Base-by-base conservation (phyloP, 2,888 invertebrate genomes). In the Uloborus plumipes region DNA sequence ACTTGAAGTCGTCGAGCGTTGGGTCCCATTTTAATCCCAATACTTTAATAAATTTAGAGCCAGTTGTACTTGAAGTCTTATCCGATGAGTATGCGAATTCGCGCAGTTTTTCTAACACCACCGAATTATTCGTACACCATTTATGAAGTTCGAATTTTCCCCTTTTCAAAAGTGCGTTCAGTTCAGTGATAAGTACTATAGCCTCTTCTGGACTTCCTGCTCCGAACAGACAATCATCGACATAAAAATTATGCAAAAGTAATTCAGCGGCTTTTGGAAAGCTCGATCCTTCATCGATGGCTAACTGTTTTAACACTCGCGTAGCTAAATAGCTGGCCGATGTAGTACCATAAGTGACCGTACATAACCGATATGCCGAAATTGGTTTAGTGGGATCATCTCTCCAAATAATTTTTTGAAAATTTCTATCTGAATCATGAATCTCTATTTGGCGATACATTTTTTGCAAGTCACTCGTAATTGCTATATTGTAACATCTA, bases 391-490 rank as follows among this genome's bases (percentile, higher is more conserved):
- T 49, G 7, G 39, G 1, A 47, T 15, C n/a, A 15, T 20, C 6
- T 20, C 61, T 59, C 72, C 72, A 72, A 9, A 72, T 7, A 3
- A 62, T 62, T 14, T 50, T 16, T 20, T 72, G 72, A 18, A 31
- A 20, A 6, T 72, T 18, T 13, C 49, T 20, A 26, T 72, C 72
- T 16, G 39, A 20, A 9, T 16, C 47, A 14, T 62, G 18, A 20
- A 72, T 26, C 61, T n/a, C 39, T 16, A 72, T n/a, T n/a, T 74
- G 64, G 14, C 53, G 22, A 22, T 72, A 72, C 72, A 72, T 72
- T 39, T 72, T 61, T 11, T 18, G 26, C 4, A 61, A 62, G 15
- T 72, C 61, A 15, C 61, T 62, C 2, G 31, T 65, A 6, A 65
- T n/a, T 39, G 65, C 47, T n/a, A 65, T 65, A 3, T 11, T 39